A percentile compares a stretch with the other conserved stretches of the same genome.
These are phyloP conservation scores for Pungitius pungitius DNA, from an alignment of 2,113 vertebrate species.

Conservation along the genomic window DNA sequence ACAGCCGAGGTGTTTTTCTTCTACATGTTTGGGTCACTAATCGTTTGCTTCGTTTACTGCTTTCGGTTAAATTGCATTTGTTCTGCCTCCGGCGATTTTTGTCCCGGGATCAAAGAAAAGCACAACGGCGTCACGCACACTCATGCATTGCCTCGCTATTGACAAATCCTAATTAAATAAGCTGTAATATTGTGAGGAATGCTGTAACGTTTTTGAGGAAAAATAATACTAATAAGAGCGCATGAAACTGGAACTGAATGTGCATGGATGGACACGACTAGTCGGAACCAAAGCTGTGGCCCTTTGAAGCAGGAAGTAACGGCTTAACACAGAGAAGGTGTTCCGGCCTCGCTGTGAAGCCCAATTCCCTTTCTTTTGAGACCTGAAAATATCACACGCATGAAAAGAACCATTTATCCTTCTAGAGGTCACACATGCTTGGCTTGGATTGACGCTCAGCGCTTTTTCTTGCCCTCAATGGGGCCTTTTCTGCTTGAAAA, in stretches of 20 bases:
- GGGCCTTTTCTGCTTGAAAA: slow-evolving; percentile 44
- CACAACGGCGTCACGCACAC: not conserved
- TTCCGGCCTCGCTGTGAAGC: slow-evolving; percentile 31
- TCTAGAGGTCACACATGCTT: slow-evolving; percentile 47
- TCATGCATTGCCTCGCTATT: slow-evolving; percentile 1
- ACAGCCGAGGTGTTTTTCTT: no score
- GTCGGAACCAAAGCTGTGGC: not conserved
- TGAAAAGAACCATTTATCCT: slow-evolving; percentile 34
- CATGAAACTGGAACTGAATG: not conserved
- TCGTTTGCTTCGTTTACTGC: slow-evolving; percentile 41
- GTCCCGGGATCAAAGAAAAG: slow-evolving; percentile 53
- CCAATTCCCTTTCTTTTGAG: slow-evolving; percentile 46
- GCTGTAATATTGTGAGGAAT: not conserved
- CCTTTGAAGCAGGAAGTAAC: slow-evolving; percentile 8
- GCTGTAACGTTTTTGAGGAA: no score
- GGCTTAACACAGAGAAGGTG: slow-evolving; percentile 1
- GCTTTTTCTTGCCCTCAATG: slow-evolving; percentile 64
- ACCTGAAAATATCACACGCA: slow-evolving; percentile 41
- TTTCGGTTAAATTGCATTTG: slow-evolving; percentile 33
- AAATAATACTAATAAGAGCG: no score
- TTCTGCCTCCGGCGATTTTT: slow-evolving; percentile 39
- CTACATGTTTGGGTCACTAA: not conserved
- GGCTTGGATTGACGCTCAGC: slow-evolving; percentile 45
- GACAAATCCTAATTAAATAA: slow-evolving; percentile 39
- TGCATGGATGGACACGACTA: not conserved